Evolutionary conservation across 64 coral and sea anemone species (phyloP), one percentile per base, ranked within the genome.

Genomic region (Montipora capricornis): DNA sequence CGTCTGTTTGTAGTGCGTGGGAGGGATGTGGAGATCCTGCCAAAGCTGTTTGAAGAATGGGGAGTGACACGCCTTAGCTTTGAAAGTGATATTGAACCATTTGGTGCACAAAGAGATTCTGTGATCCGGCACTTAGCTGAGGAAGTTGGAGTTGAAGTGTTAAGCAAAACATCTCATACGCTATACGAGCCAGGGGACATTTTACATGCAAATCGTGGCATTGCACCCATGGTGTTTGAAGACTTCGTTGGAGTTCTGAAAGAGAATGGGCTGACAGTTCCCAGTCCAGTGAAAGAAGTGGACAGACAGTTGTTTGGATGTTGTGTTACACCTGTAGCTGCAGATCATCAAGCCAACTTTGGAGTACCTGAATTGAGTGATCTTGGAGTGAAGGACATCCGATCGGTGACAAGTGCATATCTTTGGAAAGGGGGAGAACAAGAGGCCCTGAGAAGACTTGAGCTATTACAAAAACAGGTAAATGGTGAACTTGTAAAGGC

Each of bases 81-180:
- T 68, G 95, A 96, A 93, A 89, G 45, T 46, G 95, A 96, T 44
- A 88, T 29, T 75, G 95, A 96, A 76, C 95, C 95, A 29, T 90
- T 87, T 24, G 90, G 90, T 24, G 80, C 60, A 45, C 70, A 89
- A 47, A 80, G 90, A 47, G 95, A 96, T 55, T 67, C 80, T 51
- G 86, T 83, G 3, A 76, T 96, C 55, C 74, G 53, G 66, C 22
- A 74, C 10, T 20, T 96, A 52, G 95, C 95, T 4, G 76, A 82
- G 64, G 71, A 88, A 47, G n/a, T 83, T n/a, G 88, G 92, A 6
- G 79, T 93, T 60, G 78, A 96, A 69, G 95, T 96, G 3, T 1
- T 93, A 44, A 92, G 85, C 13, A 81, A 89, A 75, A 93, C 85
- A 67, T 82, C 90, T 8, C 95, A 96, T 68, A 90, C 89, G 0